Percentiles rank a stretch among this genome's conserved stretches.
Conservation (phyloP, 2,888 invertebrate species). For the Malthinus seriepunctatus region DNA sequence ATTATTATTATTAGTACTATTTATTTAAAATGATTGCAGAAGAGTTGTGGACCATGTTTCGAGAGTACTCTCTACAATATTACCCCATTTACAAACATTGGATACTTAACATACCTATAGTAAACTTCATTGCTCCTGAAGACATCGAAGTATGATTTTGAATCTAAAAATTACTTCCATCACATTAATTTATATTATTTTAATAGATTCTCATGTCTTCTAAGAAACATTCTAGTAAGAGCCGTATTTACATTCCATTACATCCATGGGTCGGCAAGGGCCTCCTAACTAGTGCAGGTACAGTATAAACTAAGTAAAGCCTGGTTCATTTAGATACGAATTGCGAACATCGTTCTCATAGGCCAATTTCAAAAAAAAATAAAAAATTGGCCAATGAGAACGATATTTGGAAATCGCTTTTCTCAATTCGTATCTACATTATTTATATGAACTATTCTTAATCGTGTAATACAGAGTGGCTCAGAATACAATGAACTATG, state of each 20-base stretch:
- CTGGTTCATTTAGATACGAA: too few relatives aligned
- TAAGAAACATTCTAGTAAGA: not conserved
- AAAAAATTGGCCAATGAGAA: too few relatives aligned
- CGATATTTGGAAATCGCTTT: too few relatives aligned
- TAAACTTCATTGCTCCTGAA: not conserved
- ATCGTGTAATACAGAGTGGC: too few relatives aligned
- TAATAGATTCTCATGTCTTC: not conserved
- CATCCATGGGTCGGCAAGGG: not conserved
- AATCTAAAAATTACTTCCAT: not conserved
- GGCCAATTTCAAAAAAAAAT: too few relatives aligned
- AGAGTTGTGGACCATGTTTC: not conserved
- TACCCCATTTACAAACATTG: not conserved
- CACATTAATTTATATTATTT: not conserved
- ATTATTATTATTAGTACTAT: too few relatives aligned
- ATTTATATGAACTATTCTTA: too few relatives aligned
- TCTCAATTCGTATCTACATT: too few relatives aligned
- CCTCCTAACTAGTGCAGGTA: not conserved
- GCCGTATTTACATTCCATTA: not conserved
- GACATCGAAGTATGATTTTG: not conserved
- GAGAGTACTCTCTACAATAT: not conserved
- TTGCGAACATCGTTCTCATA: too few relatives aligned
- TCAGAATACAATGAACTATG: too few relatives aligned
- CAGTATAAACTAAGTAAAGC: too few relatives aligned
- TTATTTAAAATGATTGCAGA: not conserved
- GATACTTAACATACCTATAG: not conserved